Percentiles rank a stretch among this genome's conserved stretches.
These are phyloP conservation scores for Pardalotus punctatus DNA, from an alignment of 2,113 vertebrate species.

Conservation along the genomic window DNA sequence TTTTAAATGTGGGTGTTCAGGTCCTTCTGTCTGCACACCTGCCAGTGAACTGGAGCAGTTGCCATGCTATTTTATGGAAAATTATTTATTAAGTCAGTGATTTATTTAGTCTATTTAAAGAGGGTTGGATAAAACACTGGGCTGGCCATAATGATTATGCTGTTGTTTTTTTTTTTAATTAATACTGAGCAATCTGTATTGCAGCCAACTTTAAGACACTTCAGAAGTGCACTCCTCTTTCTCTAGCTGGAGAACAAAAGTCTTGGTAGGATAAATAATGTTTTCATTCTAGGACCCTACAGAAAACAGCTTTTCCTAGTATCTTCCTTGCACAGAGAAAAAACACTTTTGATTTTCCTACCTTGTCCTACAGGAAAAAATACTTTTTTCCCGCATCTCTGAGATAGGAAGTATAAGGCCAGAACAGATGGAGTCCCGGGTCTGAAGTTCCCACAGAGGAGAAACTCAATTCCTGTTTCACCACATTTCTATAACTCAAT, in stretches of 20 bases:
- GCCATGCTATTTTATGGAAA: not conserved
- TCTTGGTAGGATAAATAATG: not conserved
- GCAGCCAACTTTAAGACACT: not conserved
- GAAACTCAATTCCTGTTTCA: not conserved
- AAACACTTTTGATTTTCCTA: not conserved
- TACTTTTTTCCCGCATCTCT: fast-evolving
- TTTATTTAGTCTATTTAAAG: not conserved
- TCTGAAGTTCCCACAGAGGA: not conserved
- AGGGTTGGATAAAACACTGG: not conserved
- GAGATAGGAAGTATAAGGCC: not conserved
- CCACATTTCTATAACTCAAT: not conserved
- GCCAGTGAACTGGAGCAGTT: not conserved
- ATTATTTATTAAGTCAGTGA: not conserved
- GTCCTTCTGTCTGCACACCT: not conserved
- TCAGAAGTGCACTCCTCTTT: not conserved
- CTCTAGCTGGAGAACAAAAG: not conserved
- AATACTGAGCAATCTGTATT: not conserved
- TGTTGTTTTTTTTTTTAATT: not conserved
- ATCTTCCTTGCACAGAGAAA: not conserved
- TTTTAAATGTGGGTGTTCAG: not conserved
- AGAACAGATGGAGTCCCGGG: not conserved
- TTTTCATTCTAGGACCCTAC: not conserved
- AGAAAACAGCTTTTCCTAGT: not conserved
- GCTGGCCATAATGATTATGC: not conserved
- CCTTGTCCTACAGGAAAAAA: not conserved